Base-by-base conservation (phyloP, 1,140 invertebrate genomes). In the Dryas iulia region DNA sequence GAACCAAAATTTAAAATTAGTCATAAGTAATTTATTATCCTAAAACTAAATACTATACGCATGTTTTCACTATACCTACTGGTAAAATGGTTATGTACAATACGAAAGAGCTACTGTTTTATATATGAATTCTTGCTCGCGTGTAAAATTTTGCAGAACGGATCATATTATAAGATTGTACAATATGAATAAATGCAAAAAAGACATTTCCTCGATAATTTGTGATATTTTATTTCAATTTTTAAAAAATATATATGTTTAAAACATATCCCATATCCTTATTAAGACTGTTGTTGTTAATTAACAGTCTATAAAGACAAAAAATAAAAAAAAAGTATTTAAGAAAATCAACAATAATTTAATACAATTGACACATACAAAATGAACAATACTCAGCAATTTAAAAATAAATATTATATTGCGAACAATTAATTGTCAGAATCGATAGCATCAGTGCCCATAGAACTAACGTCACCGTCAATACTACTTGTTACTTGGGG, bases 71-170 rank as follows among this genome's bases (percentile, higher is more conserved):
- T 92, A 90, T 92, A 92, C 73, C 69, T 75, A 75, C 87, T 90
- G 86, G 89, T 90, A 91, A 91, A 88, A 88, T 89, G 87, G 87
- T 90, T 91, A 91, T 92, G 89, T 89, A 90, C 87, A 91, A 91
- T 92, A 89, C 80, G 87, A 89, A 90, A 87, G 89, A 92, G 87
- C 89, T 91, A 86, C 85, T 89, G 89, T 92, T 92, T 92, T 92
- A 89, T 92, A 92, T 92, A 92, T 91, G 88, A 92, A 91, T 92
- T 92, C 91, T 92, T 92, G 91, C 88, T 92, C 90, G 91, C 91
- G 84, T 92, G 91, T 92, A 92, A 90, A 92, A 92, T 91, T 91
- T 92, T 91, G 91, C 91, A 92, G 89, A 91, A 91, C 88, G 89
- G 81, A 89, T 89, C 87, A 91, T 88, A 88, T 91, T 90, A 90